These are phyloP conservation scores for Orthosia incerta DNA, from an alignment of 2,888 invertebrate genomes.

Conservation along the genomic window DNA sequence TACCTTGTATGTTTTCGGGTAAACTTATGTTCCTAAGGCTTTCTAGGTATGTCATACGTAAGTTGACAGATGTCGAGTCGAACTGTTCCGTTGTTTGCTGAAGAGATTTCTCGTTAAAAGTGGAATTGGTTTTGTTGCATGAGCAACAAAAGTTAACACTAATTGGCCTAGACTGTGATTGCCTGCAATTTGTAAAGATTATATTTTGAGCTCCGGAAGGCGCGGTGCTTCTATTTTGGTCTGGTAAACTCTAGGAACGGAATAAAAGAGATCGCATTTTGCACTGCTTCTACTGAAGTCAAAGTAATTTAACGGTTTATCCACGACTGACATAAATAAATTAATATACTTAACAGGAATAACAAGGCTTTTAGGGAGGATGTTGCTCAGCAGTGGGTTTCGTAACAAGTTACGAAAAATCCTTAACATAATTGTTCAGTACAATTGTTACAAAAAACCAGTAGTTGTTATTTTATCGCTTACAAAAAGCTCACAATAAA, in stretches of 20 bases:
- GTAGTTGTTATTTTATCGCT: background rate
- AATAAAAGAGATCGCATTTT: conserved; percentile 10
- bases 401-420: background rate
- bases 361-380: no score
- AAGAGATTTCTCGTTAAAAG: conserved; percentile 60
- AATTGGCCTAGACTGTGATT: conserved; percentile 53
- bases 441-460: background rate
- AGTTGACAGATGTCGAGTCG: conserved; percentile 72
- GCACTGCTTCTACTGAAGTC: background rate
- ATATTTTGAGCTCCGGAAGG: conserved; percentile 26
- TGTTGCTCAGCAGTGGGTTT: no score
- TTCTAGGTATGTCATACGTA: conserved; percentile 67
- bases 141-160: conserved; percentile 33
- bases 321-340: background rate
- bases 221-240: conserved; percentile 10
- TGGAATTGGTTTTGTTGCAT: conserved; percentile 51
- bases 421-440: background rate
- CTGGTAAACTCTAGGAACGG: background rate
- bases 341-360: no score
- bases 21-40: conserved; percentile 60
- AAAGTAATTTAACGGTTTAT: background rate
- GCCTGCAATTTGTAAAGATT: conserved; percentile 60
- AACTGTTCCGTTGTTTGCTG: conserved; percentile 64
- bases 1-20: conserved; percentile 15
- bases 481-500: background rate